Base-by-base conservation (phyloP, 2,797 vertebrate genomes). In the Oceanodroma leucorhoa region DNA sequence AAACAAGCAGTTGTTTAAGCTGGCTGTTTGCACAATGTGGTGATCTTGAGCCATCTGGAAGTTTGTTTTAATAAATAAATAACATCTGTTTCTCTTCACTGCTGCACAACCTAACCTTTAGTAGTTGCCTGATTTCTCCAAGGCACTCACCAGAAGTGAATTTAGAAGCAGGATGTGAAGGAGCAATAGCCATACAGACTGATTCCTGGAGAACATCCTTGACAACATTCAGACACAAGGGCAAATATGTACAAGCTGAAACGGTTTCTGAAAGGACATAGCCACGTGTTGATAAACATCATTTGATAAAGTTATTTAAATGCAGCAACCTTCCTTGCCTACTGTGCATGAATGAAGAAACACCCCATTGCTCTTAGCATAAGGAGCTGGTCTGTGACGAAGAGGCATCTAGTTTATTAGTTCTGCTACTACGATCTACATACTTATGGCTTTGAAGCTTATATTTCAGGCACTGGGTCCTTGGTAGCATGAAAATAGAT, bases 11-110 rank as follows among this genome's bases (percentile, higher is more conserved):
- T 79, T 20, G 8, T 65, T 93, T 91, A 66, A 83, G 54, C 12
- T 93, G 26, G 9, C 26, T 91, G 22, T 79, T 89, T 91, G 85
- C 51, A 76, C 40, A 82, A 34, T 48, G 69, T 89, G 29, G 61
- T 86, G 69, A 83, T 92, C 66, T 70, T 77, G 80, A 92, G 76
- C 54, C 70, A 84, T 84, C 66, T 90, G 81, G 66, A 95, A 95
- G 55, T 89, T 89, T 90, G 30, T 76, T 94, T 94, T 82, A 85
- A 89, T 90, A 94, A 95, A 94, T 53, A 93, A 94, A 79, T 90
- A 75, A 45, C 67, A 94, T 72, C 62, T 87, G 50, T 76, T 93
- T 95, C 62, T 92, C 22, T 82, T 93, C 41, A 29, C 16, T 84
- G 43, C 50, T 79, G 34, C 24, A 48, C 43, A 83, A 40, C 24